A percentile compares a stretch with the other conserved stretches of the same genome.
These are phyloP conservation scores for Neodiprion pinetum DNA, from an alignment of 1,140 invertebrate genomes.

Conservation along the genomic window DNA sequence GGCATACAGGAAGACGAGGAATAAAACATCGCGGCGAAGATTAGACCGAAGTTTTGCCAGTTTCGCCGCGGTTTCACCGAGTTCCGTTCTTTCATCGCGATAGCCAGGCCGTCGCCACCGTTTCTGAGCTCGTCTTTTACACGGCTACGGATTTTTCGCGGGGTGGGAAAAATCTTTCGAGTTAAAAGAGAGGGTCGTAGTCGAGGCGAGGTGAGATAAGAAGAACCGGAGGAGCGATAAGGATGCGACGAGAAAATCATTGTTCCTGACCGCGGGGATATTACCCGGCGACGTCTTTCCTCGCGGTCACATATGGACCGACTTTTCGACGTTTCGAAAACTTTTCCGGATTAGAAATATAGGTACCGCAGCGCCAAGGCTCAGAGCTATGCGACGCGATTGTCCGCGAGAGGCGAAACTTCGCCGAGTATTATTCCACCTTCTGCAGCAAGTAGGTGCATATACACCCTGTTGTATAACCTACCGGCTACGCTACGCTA, in stretches of 20 bases:
- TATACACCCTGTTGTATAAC: too few relatives aligned
- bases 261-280: not conserved
- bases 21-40: constrained; percentile 11
- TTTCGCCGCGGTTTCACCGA: constrained; percentile 2
- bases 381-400: too few relatives aligned
- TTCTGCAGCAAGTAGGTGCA: too few relatives aligned
- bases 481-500: too few relatives aligned
- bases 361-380: too few relatives aligned
- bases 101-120: constrained; percentile 1
- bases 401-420: too few relatives aligned
- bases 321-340: too few relatives aligned
- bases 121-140: not conserved
- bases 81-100: constrained; percentile 2
- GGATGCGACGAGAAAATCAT: not conserved
- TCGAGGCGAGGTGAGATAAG: not conserved
- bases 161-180: not conserved
- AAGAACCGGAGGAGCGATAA: not conserved
- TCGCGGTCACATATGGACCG: too few relatives aligned
- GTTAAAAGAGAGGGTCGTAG: not conserved
- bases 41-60: constrained; percentile 8
- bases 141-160: not conserved
- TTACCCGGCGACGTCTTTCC: too few relatives aligned
- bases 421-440: too few relatives aligned
- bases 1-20: not conserved
- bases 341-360: too few relatives aligned